Evolutionary conservation across 1,140 invertebrate species (phyloP).

Genomic region (Adelges cooleyi): DNA sequence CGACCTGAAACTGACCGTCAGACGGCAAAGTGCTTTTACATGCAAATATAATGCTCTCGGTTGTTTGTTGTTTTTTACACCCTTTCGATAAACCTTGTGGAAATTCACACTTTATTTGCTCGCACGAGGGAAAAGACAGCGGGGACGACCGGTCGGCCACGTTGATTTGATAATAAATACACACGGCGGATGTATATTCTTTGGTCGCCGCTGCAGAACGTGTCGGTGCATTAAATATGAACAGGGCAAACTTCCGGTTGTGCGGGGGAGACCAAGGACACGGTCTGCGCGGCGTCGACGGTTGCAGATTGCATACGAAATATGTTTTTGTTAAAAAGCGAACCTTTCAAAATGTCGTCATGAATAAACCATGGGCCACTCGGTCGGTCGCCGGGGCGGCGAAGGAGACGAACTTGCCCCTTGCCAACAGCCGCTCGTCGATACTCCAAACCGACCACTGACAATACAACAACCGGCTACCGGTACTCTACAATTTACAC

Average conservation of each 20-base stretch:
- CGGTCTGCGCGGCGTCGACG: neutral
- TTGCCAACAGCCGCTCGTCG: neutral
- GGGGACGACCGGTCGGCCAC: neutral
- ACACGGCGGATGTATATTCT: constrained; percentile 9
- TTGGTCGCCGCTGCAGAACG: neutral
- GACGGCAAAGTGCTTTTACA: constrained; percentile 7
- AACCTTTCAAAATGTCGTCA: constrained; percentile 25
- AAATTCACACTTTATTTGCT: constrained; percentile 9
- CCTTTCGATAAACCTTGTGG: neutral
- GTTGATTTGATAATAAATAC: constrained; percentile 27
- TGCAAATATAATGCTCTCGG: constrained; percentile 17
- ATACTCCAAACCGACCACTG: neutral
- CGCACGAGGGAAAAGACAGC: neutral
- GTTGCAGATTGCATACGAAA: constrained; percentile 23
- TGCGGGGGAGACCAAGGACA: too few relatives aligned
- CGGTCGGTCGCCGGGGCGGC: neutral
- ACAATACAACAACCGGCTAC: neutral
- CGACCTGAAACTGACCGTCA: constrained; percentile 6
- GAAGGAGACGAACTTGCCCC: neutral
- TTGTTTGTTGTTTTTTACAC: too few relatives aligned
- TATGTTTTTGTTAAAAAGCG: constrained; percentile 25
- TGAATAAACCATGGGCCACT: constrained; percentile 21
- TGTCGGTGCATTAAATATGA: constrained; percentile 27
- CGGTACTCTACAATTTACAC: too few relatives aligned
- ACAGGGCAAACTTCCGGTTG: constrained; percentile 14